These are phyloP conservation scores for Ormyrus rosae DNA, from an alignment of 2,888 invertebrate genomes.

Conservation along the genomic window DNA sequence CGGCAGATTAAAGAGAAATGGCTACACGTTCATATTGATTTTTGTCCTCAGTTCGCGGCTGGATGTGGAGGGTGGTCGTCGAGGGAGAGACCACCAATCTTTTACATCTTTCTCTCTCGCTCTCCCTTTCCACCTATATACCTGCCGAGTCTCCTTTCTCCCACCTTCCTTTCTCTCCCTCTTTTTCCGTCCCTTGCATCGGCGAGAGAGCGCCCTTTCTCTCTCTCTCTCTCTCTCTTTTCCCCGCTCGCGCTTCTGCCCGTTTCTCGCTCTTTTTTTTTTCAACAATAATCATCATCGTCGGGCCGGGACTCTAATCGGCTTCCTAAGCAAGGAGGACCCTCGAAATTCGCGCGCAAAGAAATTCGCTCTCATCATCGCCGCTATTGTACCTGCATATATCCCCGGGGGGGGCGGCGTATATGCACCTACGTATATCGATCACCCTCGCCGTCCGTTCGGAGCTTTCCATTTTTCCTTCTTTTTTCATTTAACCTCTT, in stretches of 20 bases:
- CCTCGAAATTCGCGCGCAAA: slow-evolving; percentile 28
- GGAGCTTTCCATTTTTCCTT: slow-evolving; percentile 61
- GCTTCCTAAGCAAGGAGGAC: not conserved
- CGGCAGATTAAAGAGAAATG: slow-evolving; percentile 76
- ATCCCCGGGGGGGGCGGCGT: slow-evolving; percentile 7
- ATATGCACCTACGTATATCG: slow-evolving; percentile 46
- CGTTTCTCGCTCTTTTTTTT: slow-evolving; percentile 43
- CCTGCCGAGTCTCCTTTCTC: slow-evolving; percentile 51
- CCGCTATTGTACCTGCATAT: slow-evolving; percentile 28
- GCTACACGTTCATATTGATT: slow-evolving; percentile 76
- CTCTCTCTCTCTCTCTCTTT: slow-evolving; percentile 15
- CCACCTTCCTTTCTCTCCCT: slow-evolving; percentile 48
- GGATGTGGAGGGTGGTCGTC: slow-evolving; percentile 63
- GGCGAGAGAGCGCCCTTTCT: not conserved
- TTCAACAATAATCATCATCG: slow-evolving; percentile 51
- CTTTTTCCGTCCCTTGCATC: slow-evolving; percentile 36
- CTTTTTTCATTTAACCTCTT: slow-evolving; percentile 68
- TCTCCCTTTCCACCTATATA: slow-evolving; percentile 55
- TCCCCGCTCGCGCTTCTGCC: slow-evolving; percentile 62
- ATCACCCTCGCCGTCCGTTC: slow-evolving; percentile 65
- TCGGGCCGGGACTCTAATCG: no score
- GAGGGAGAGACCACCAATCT: slow-evolving; percentile 71
- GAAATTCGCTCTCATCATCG: slow-evolving; percentile 36
- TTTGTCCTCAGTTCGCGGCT: slow-evolving; percentile 70
- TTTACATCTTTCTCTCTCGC: slow-evolving; percentile 63